Conservation (phyloP, 2,113 vertebrate genomes). For the Notothenia coriiceps region DNA sequence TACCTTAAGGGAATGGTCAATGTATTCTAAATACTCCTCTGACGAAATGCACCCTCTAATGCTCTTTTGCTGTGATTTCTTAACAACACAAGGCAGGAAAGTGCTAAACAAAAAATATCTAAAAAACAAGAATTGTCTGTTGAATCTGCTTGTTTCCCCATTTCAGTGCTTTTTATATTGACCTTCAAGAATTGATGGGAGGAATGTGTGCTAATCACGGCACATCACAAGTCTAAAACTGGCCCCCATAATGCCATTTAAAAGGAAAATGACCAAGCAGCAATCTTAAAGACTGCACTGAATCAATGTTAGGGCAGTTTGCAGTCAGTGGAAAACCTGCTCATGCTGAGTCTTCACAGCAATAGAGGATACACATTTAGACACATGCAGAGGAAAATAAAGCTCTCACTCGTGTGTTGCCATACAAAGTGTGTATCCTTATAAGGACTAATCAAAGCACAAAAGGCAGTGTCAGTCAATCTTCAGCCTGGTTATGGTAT, state of each 20-base stretch:
- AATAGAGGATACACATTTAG: slow-evolving; percentile 9
- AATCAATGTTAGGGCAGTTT: slow-evolving; percentile 5
- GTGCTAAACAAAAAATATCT: background rate
- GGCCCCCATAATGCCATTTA: slow-evolving; percentile 24
- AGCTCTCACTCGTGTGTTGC: background rate
- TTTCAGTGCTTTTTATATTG: slow-evolving; percentile 19
- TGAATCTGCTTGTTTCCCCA: slow-evolving; percentile 3
- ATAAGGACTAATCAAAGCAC: background rate
- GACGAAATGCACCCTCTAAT: background rate
- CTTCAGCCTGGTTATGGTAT: background rate
- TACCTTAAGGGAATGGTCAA: slow-evolving; percentile 4
- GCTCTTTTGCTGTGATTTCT: background rate
- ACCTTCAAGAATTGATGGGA: slow-evolving; percentile 26
- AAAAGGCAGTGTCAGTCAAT: background rate
- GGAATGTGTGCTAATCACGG: slow-evolving; percentile 25
- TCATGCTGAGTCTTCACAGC: background rate
- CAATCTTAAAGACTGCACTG: slow-evolving; percentile 7
- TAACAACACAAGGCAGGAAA: background rate
- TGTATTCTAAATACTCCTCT: background rate
- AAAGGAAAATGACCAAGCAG: slow-evolving; percentile 8
- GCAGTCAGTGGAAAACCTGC: background rate
- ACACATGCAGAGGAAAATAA: background rate
- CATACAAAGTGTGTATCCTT: background rate
- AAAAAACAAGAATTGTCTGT: slow-evolving; percentile 2
- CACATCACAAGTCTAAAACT: slow-evolving; percentile 12